Conservation (phyloP, 1,140 invertebrate genomes). For the Melitaea cinxia region DNA sequence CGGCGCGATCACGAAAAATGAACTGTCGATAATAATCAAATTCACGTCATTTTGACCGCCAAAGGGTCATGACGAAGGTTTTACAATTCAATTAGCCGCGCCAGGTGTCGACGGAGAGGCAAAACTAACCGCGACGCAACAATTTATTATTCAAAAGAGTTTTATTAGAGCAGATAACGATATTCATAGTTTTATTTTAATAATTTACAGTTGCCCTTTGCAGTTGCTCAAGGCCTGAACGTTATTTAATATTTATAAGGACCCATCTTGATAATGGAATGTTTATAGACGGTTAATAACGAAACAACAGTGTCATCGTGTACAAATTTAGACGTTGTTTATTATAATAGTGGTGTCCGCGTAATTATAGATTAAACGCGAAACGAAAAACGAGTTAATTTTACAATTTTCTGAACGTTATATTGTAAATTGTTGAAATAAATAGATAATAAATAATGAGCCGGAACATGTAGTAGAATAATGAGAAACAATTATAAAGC, state of each 20-base stretch:
- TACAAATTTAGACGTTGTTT: constrained; percentile 36
- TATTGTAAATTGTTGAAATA: constrained; percentile 9
- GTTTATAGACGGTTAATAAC: constrained; percentile 41
- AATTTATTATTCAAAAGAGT: constrained; percentile 69
- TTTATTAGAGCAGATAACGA: constrained; percentile 60
- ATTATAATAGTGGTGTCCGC: constrained; percentile 28
- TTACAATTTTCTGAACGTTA: constrained; percentile 16
- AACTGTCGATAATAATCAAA: constrained; percentile 72
- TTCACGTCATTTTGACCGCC: constrained; percentile 67
- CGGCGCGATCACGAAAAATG: constrained; percentile 54
- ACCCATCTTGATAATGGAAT: constrained; percentile 41
- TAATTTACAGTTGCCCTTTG: constrained; percentile 48
- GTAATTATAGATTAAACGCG: constrained; percentile 39
- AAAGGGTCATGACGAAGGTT: constrained; percentile 73
- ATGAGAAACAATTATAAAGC: constrained; percentile 17
- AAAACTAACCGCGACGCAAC: constrained; percentile 55
- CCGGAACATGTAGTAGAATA: constrained; percentile 1
- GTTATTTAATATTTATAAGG: constrained; percentile 50
- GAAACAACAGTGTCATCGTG: constrained; percentile 33
- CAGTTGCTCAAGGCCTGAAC: constrained; percentile 28
- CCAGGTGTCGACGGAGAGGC: constrained; percentile 66
- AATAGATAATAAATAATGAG: neutral
- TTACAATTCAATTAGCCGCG: constrained; percentile 78
- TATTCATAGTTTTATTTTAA: constrained; percentile 61
- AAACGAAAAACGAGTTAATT: constrained; percentile 21